Evolutionary conservation across 2,888 invertebrate species (phyloP).

Genomic region (Pandemis corylana): DNA sequence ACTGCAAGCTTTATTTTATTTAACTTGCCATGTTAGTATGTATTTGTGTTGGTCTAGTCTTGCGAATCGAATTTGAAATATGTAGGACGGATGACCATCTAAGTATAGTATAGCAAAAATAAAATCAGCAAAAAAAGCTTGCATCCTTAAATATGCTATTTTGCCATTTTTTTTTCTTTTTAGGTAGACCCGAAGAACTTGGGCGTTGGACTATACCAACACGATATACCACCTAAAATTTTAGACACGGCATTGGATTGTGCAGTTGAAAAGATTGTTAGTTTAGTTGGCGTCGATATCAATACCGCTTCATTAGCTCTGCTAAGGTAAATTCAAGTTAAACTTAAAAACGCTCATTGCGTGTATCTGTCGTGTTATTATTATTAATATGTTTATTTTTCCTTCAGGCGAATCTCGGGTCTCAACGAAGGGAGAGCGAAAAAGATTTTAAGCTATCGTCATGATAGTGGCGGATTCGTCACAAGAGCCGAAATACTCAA

Average conservation of each 20-base stretch:
- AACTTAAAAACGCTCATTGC: neutral
- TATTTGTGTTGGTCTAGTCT: no score
- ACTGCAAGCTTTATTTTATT: neutral
- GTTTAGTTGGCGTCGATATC: slow-evolving; percentile 96
- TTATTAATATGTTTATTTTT: neutral
- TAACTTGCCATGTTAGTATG: neutral
- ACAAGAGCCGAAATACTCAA: slow-evolving; percentile 90
- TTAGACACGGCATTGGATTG: slow-evolving; percentile 90
- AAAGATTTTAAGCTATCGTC: slow-evolving; percentile 91
- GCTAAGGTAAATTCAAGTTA: slow-evolving; percentile 85
- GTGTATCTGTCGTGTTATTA: neutral
- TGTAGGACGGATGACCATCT: no score
- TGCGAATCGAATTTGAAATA: no score
- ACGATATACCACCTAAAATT: slow-evolving; percentile 93
- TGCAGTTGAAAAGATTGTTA: slow-evolving; percentile 95
- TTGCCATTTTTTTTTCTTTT: slow-evolving; percentile 28
- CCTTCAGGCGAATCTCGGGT: slow-evolving; percentile 91
- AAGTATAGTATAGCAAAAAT: no score
- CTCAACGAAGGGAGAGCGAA: slow-evolving; percentile 90
- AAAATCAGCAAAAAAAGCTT: no score
- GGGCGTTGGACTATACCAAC: slow-evolving; percentile 98
- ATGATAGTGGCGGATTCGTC: slow-evolving; percentile 88
- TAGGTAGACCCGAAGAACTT: slow-evolving; percentile 95
- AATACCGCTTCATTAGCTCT: slow-evolving; percentile 94
- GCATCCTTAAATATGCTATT: no score